Evolutionary conservation across 2,888 invertebrate genomes (phyloP).

Genomic region (Teleogryllus oceanicus): DNA sequence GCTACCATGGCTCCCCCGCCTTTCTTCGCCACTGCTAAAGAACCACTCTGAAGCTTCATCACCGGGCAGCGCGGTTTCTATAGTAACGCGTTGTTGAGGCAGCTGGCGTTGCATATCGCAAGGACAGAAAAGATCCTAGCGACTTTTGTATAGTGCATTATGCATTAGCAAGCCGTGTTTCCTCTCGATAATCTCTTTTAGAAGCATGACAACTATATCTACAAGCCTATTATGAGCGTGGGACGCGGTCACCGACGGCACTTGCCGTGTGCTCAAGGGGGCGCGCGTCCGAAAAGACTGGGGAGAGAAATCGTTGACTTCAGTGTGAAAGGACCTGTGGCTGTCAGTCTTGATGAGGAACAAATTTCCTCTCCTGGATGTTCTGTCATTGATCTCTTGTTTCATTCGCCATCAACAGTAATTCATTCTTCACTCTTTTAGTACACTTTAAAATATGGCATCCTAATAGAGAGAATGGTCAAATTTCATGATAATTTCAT

Average conservation of each 20-base stretch:
- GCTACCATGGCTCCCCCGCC: no score
- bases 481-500: not conserved
- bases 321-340: constrained; percentile 40
- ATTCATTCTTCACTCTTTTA: not conserved
- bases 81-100: no score
- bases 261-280: not conserved
- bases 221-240: not conserved
- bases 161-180: no score
- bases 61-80: no score
- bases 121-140: no score
- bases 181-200: no score
- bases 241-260: not conserved
- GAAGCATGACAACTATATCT: no score
- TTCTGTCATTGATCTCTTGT: constrained; percentile 39
- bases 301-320: constrained; percentile 39
- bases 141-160: no score
- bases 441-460: no score
- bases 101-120: no score
- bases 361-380: constrained; percentile 39
- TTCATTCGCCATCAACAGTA: constrained; percentile 38
- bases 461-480: not conserved
- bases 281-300: not conserved
- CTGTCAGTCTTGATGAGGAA: constrained; percentile 39
- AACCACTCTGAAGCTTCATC: no score
- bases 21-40: no score